phyloP scores from a whole-genome alignment of 2,113 vertebrate species.

The Pedetes capensis region DNA sequence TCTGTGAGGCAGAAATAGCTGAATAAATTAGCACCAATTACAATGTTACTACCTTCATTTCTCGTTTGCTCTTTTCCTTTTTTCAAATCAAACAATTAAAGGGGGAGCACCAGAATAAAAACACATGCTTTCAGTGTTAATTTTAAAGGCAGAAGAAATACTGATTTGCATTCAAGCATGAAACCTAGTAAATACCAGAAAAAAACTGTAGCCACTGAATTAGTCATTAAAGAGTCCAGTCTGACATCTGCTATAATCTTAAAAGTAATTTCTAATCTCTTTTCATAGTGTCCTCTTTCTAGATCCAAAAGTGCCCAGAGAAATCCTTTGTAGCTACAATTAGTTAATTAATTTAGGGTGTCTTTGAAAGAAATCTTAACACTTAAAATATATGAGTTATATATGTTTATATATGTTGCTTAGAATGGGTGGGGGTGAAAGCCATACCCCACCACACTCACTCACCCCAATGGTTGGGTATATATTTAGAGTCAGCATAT shows the following conservation, averaged over 20 bases:
- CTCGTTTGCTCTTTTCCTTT: slow-evolving; percentile 26
- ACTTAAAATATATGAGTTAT: background rate
- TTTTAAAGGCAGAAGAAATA: slow-evolving; percentile 50
- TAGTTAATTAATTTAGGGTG: background rate
- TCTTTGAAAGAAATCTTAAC: background rate
- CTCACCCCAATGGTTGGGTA: slow-evolving; percentile 39
- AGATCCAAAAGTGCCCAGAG: background rate
- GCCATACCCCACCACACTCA: background rate
- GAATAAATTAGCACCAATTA: slow-evolving; percentile 45
- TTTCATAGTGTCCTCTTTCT: background rate
- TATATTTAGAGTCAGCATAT: background rate
- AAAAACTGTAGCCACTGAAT: background rate
- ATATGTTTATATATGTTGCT: background rate
- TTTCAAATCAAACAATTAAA: slow-evolving; percentile 41
- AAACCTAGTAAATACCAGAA: slow-evolving; percentile 32
- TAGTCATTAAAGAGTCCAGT: background rate
- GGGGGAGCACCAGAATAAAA: background rate
- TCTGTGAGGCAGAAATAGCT: background rate
- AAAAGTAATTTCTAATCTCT: slow-evolving; percentile 30
- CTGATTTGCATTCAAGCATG: background rate
- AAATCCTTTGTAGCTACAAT: background rate
- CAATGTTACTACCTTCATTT: slow-evolving; percentile 29
- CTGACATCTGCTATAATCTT: background rate
- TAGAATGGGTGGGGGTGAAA: background rate
- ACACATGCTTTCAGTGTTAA: background rate